Conservation (phyloP, 1,140 invertebrate genomes). For the Nymphalis io region DNA sequence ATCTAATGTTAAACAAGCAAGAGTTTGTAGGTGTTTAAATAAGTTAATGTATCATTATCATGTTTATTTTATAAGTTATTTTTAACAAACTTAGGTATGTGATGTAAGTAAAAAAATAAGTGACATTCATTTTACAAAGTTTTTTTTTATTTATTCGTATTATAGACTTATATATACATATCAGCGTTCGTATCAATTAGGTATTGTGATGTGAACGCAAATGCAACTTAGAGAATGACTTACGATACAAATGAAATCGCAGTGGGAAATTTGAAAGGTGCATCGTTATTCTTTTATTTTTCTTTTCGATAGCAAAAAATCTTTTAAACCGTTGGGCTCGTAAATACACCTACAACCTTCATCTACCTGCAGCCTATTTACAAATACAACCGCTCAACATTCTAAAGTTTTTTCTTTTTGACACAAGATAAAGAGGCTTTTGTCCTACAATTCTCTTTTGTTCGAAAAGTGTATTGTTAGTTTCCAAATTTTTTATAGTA, state of each 20-base stretch:
- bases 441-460: slow-evolving; percentile 56
- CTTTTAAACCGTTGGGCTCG: slow-evolving; percentile 60
- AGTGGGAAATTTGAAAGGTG: slow-evolving; percentile 75
- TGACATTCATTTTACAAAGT: no score
- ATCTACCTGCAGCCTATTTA: slow-evolving; percentile 72
- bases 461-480: slow-evolving; percentile 44
- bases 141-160: no score
- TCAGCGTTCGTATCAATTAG: neutral
- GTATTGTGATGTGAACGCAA: slow-evolving; percentile 2
- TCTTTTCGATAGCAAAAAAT: slow-evolving; percentile 53
- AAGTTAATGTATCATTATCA: no score
- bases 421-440: slow-evolving; percentile 58
- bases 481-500: slow-evolving; percentile 32
- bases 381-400: slow-evolving; percentile 66
- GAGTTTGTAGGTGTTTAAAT: no score
- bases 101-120: no score
- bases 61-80: no score
- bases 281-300: slow-evolving; percentile 51
- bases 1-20: neutral
- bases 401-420: slow-evolving; percentile 62
- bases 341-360: slow-evolving; percentile 74
- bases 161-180: neutral
- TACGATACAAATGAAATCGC: slow-evolving; percentile 25
- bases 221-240: slow-evolving; percentile 7
- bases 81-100: no score